phyloP scores from a whole-genome alignment of 2,113 vertebrate species.

The Rhinogobius similis region DNA sequence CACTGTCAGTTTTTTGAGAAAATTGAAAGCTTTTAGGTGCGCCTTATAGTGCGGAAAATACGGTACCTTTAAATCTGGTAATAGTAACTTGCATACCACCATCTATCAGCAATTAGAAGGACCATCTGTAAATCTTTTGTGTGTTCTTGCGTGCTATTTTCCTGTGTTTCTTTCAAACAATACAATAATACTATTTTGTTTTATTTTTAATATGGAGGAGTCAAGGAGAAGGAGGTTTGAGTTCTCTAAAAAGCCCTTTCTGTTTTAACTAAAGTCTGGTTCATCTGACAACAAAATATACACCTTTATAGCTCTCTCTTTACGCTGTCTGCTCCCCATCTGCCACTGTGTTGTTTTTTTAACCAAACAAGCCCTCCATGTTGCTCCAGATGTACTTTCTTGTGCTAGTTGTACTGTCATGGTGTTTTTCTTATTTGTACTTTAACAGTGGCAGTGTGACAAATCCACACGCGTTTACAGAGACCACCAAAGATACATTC shows the following conservation, averaged over 20 bases:
- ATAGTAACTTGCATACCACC: too few relatives aligned
- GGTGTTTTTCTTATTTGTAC: background rate
- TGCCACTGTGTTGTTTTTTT: background rate
- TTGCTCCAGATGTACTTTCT: background rate
- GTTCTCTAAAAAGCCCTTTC: background rate
- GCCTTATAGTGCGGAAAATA: too few relatives aligned
- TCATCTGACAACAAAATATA: background rate
- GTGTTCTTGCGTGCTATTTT: background rate
- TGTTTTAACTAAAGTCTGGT: background rate
- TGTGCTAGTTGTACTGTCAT: background rate
- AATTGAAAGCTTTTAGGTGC: too few relatives aligned
- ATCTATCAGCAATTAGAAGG: too few relatives aligned
- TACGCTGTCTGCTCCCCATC: constrained; percentile 1
- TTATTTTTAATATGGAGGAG: background rate
- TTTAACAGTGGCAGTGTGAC: background rate
- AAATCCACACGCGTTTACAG: background rate
- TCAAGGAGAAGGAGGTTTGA: too few relatives aligned
- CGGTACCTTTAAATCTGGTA: background rate
- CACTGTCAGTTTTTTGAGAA: too few relatives aligned
- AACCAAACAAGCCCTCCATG: background rate
- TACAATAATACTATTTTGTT: background rate
- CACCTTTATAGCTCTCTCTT: background rate
- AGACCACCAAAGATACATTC: constrained; percentile 13
- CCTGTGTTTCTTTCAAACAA: background rate
- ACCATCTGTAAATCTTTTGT: background rate